Base-by-base conservation (phyloP, 2,113 vertebrate genomes). In the Saguinus midas region DNA sequence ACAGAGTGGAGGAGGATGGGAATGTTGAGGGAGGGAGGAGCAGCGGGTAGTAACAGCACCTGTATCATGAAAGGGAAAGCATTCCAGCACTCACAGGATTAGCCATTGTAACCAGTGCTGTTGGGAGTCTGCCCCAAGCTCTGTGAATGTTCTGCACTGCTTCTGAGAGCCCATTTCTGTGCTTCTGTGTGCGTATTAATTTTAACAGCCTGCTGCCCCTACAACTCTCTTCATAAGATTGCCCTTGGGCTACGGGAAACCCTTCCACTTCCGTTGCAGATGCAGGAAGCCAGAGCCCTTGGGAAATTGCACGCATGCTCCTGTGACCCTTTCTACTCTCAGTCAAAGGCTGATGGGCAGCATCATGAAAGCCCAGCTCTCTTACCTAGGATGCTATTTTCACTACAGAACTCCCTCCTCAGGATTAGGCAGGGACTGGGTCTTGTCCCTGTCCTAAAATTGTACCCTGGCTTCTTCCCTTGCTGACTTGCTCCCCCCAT, bases 11-110 rank as follows among this genome's bases (percentile, higher is more conserved):
- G 68, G 14, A 88, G 35, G 43, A 20, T 1, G 17, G 23, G 13
- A 43, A 7, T 21, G 40, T 6, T 11, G 12, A 23, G 6, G 40
- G 32, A 66, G 8, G 23, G 32, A 32, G 16, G 21, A 21, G 14
- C 5, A 1, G 17, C 3, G 37, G 25, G 0, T 17, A 12, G 6
- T 27, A 6, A 10, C 11, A 23, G 13, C 1, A 11, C 16, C 9
- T 9, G 37, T 11, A 48, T 25, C 1, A 4, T 0, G 68, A 35
- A 37, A 66, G 13, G 57, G 45, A 55, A 29, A 12, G 5, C 20
- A 8, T 48, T n/a, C 17, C 18, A 8, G 29, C 5, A 5, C 45
- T 32, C 23, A 32, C 48, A n/a, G 79, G 17, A 17, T 25, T n/a
- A 8, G 4, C 0, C 1, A 18, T 13, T 6, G 4, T 6, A 25